Percentiles rank a stretch among this genome's conserved stretches.
phyloP scores from a whole-genome alignment of 2,888 invertebrate species.

The Plagiodera versicolora region DNA sequence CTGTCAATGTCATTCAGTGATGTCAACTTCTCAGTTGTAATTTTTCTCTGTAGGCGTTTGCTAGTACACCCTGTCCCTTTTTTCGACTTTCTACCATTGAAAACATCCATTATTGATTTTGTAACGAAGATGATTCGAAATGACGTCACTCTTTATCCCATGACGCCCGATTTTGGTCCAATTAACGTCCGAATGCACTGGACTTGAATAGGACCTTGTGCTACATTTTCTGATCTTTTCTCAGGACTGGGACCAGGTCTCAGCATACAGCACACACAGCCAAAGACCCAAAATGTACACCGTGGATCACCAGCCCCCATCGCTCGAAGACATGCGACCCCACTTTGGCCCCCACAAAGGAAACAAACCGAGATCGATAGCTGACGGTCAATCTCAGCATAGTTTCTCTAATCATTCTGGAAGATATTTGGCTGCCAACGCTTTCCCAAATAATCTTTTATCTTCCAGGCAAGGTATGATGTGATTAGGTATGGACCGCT shows the following conservation, averaged over 20 bases:
- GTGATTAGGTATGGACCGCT: neutral
- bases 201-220: no score
- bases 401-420: constrained; percentile 83
- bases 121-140: no score
- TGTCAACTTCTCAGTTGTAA: no score
- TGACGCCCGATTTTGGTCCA: no score
- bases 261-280: constrained; percentile 88
- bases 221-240: constrained; percentile 16
- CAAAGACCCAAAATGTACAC: constrained; percentile 85
- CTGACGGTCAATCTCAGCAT: constrained; percentile 88
- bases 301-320: constrained; percentile 64
- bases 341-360: constrained; percentile 72
- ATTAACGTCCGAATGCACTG: no score
- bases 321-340: constrained; percentile 74
- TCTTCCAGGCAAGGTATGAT: constrained; percentile 68
- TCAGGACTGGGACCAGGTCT: constrained; percentile 83
- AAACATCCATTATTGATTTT: no score
- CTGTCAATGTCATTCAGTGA: no score
- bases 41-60: no score
- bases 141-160: no score
- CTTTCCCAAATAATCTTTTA: constrained; percentile 74
- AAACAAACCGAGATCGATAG: constrained; percentile 68
- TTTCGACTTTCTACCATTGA: no score
- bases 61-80: no score
- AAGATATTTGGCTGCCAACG: constrained; percentile 68